Percentiles rank a stretch among this genome's conserved stretches.
These are phyloP conservation scores for Falco cherrug DNA, from an alignment of 2,797 vertebrate genomes.

Conservation along the genomic window DNA sequence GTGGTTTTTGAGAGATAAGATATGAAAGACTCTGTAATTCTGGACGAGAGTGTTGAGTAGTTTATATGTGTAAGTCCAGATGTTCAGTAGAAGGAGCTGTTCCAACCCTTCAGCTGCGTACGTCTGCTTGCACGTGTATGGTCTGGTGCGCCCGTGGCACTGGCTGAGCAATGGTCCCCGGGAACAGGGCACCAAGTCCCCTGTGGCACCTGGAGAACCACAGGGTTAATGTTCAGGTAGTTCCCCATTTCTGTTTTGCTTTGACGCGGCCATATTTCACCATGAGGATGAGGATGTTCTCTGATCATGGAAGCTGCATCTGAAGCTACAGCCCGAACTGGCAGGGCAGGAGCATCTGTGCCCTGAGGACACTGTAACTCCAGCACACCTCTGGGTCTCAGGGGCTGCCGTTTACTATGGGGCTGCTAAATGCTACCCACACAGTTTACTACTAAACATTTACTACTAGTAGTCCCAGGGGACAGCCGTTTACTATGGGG, in stretches of 20 bases:
- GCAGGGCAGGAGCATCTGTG: neutral
- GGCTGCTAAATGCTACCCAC: neutral
- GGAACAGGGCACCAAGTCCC: neutral
- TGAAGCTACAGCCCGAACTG: neutral
- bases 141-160: neutral
- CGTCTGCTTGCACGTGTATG: constrained; percentile 17
- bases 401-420: neutral
- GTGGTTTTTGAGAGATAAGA: constrained; percentile 70
- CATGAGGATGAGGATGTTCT: neutral
- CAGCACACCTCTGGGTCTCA: neutral
- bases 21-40: constrained; percentile 66
- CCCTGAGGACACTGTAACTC: neutral
- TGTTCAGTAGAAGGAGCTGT: constrained; percentile 62
- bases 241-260: neutral
- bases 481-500: neutral
- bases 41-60: constrained; percentile 61
- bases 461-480: too few species aligned
- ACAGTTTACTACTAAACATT: too few species aligned
- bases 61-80: constrained; percentile 62
- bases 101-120: constrained; percentile 41
- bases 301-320: neutral
- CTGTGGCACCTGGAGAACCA: neutral
- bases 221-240: neutral
- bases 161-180: neutral
- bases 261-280: neutral